These are phyloP conservation scores for Brachionus calyciflorus DNA, from an alignment of 1,140 invertebrate species.

Conservation along the genomic window DNA sequence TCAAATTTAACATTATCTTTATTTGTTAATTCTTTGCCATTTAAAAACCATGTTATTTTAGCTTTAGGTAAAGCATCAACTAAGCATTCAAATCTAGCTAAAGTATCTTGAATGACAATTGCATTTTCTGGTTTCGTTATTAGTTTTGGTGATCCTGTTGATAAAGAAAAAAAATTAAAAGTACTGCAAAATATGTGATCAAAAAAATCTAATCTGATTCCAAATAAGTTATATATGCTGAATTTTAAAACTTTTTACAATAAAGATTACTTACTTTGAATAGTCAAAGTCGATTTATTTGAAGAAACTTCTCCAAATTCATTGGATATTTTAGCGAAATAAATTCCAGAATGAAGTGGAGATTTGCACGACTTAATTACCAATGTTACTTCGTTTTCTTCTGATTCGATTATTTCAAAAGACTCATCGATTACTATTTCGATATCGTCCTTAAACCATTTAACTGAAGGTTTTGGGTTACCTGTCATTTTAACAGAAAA, in stretches of 20 bases:
- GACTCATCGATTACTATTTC: constrained; percentile 3
- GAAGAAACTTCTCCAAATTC: constrained; percentile 28
- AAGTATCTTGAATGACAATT: neutral
- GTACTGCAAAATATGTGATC: no score
- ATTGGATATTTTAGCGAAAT: constrained; percentile 30
- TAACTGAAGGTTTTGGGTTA: constrained; percentile 25
- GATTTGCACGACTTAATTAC: neutral
- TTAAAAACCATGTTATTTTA: constrained; percentile 81
- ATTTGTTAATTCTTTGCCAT: no score
- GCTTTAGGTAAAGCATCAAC: constrained; percentile 86
- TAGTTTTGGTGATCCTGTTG: neutral
- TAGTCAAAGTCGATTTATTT: neutral
- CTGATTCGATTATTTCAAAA: constrained; percentile 23
- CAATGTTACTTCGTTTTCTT: neutral
- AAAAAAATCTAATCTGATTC: no score
- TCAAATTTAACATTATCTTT: no score
- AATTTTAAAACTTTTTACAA: no score
- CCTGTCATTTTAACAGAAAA: constrained; percentile 25
- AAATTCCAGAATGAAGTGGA: constrained; percentile 9
- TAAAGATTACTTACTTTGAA: neutral
- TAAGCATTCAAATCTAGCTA: constrained; percentile 74
- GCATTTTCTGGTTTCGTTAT: neutral
- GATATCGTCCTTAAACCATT: constrained; percentile 40
- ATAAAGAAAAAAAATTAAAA: neutral
- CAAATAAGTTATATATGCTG: no score